Conservation (phyloP, 2,113 vertebrate genomes). For the Hylia prasina region DNA sequence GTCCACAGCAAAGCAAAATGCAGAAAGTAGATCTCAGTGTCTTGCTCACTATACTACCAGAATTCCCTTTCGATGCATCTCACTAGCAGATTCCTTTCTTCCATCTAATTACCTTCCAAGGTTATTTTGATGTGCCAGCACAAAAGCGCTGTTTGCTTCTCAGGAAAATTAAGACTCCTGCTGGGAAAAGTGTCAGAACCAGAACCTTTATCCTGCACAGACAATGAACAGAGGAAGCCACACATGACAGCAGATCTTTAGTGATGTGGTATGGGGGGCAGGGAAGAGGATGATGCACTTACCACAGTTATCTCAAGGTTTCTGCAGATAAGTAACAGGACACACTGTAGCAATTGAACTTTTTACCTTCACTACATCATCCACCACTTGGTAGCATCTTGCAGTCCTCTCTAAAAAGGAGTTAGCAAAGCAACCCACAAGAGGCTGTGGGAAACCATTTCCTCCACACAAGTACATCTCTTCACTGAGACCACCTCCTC, state of each 20-base stretch:
- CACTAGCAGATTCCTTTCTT: not conserved
- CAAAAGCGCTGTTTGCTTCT: not conserved
- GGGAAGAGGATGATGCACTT: not conserved
- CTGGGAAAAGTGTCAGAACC: not conserved
- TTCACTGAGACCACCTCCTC: not conserved
- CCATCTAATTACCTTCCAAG: not conserved
- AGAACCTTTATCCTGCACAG: not conserved
- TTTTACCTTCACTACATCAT: not conserved
- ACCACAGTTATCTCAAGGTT: not conserved
- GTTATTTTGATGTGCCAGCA: not conserved
- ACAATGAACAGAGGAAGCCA: not conserved
- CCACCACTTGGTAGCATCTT: not conserved
- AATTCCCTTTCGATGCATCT: not conserved
- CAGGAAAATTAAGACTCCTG: not conserved
- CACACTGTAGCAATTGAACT: not conserved
- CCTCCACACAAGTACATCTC: not conserved
- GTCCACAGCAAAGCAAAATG: not conserved
- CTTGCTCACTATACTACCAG: not conserved
- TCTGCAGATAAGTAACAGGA: not conserved
- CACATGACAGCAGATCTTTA: not conserved
- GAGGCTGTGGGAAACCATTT: not conserved
- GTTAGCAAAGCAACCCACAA: not conserved
- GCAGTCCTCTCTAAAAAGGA: not conserved
- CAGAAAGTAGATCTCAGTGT: not conserved
- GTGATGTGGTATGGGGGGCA: not conserved